Conservation (phyloP, 2,797 vertebrate species). For the Sibirionetta formosa region DNA sequence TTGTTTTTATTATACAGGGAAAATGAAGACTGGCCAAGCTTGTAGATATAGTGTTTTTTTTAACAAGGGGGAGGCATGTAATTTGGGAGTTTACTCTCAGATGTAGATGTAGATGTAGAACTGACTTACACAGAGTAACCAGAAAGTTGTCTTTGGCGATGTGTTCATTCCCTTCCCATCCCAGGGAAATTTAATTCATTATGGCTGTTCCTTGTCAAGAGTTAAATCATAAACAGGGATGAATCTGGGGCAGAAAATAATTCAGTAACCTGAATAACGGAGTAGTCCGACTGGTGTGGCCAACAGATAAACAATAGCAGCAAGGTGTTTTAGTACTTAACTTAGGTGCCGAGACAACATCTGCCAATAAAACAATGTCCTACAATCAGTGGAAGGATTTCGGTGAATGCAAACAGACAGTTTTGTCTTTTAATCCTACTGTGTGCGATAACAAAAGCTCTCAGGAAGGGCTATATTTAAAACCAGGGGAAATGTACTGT, state of each 20-base stretch:
- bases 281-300: neutral
- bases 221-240: neutral
- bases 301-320: neutral
- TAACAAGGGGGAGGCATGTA: too few species aligned
- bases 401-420: neutral
- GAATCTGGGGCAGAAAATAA: slow-evolving; percentile 29
- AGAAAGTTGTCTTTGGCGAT: slow-evolving; percentile 49
- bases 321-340: slow-evolving; percentile 23
- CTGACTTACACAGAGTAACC: neutral
- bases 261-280: neutral
- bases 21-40: neutral
- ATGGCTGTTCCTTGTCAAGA: neutral
- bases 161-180: slow-evolving; percentile 17
- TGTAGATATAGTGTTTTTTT: neutral
- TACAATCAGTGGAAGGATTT: neutral
- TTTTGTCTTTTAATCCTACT: slow-evolving; percentile 1
- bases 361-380: slow-evolving; percentile 30
- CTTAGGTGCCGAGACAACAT: neutral
- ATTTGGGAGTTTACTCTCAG: slow-evolving; percentile 15
- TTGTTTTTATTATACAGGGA: neutral
- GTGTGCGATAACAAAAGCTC: neutral
- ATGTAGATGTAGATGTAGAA: neutral
- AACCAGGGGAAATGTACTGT: slow-evolving; percentile 11
- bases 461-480: slow-evolving; percentile 52
- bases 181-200: slow-evolving; percentile 1